Evolutionary conservation across 1,140 invertebrate genomes (phyloP).

Genomic region (Drosophila navojoa): DNA sequence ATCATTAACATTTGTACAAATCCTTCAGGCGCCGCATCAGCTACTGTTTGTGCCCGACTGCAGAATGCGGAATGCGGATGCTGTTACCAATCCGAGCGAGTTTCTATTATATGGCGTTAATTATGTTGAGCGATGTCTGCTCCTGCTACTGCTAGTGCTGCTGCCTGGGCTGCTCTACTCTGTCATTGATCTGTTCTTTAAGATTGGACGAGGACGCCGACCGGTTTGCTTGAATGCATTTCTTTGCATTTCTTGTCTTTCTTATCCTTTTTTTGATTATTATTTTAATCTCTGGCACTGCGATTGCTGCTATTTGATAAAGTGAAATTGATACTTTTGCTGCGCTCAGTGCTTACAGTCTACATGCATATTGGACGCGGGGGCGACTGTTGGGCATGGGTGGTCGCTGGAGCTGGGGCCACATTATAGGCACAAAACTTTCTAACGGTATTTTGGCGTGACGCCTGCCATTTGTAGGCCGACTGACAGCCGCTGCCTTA

Average conservation of each 20-base stretch:
- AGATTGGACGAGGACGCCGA: slow-evolving; percentile 54
- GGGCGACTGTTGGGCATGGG: slow-evolving; percentile 40
- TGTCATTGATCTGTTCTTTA: slow-evolving; percentile 59
- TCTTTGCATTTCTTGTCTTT: slow-evolving; percentile 20
- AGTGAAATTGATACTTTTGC: slow-evolving; percentile 72
- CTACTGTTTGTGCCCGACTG: slow-evolving; percentile 29
- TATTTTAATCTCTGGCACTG: slow-evolving; percentile 60
- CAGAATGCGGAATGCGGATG: slow-evolving; percentile 25
- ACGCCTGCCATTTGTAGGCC: slow-evolving; percentile 69
- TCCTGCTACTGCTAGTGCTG: slow-evolving; percentile 11
- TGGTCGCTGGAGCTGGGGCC: slow-evolving; percentile 17
- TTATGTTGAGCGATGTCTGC: slow-evolving; percentile 55
- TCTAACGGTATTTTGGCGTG: slow-evolving; percentile 78
- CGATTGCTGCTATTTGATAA: slow-evolving; percentile 69
- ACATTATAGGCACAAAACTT: slow-evolving; percentile 46
- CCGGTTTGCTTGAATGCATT: slow-evolving; percentile 56
- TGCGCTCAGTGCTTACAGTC: slow-evolving; percentile 7
- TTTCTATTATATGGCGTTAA: slow-evolving; percentile 69
- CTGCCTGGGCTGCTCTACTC: slow-evolving; percentile 2
- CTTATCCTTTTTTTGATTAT: slow-evolving; percentile 61
- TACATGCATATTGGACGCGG: not conserved
- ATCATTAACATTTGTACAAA: slow-evolving; percentile 75
- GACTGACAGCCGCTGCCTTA: slow-evolving; percentile 19
- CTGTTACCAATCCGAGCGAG: slow-evolving; percentile 26
- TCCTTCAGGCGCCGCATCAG: slow-evolving; percentile 61